Base-by-base conservation (phyloP, 2,888 invertebrate species). In the Lepas anatifera region DNA sequence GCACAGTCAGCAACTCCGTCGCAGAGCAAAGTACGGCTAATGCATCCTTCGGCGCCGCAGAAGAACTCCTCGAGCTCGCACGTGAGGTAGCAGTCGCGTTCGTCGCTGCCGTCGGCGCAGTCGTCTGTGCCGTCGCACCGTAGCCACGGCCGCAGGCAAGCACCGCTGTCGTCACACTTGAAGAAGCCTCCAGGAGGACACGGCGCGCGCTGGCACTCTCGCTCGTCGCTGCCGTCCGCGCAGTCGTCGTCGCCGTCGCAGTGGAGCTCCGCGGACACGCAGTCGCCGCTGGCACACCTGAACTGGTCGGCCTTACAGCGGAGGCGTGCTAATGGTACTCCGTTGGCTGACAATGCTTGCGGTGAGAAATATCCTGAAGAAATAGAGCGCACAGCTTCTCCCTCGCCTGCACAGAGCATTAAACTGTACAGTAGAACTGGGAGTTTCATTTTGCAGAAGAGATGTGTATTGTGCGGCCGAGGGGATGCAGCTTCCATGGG, bases 201-300 rank as follows among this genome's bases (percentile, higher is more conserved):
- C 7, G 50, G 25, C 27, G 27, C 50, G 50, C 50, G 50, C 8
- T 16, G 27, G 27, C 50, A 50, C 27, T 27, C 50, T 4, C 92
- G 94, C 81, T 98, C 97, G 78, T 99, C 98, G 0, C 92, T 92
- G 41, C 94, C 92, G 78, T 99, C 97, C 0, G 94, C 86, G 77
- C 98, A 99, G 79, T 99, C 97, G 78, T 97, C 97, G 81, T 96
- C 96, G 0, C 92, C 91, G 80, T 98, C 96, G 78, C 97, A 98
- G 79, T 92, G 92, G 90, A 95, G 96, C 72, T 92, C 92, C 75
- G 87, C 87, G 8, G 95, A 94, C 69, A 82, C 93, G 78, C 96
- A 97, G 63, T 95, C 86, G 0, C 91, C 91, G 52, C 16, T 18
- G 29, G 18, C 29, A 79, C 98, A 99, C 73, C 90, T 88, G 78